Base-by-base conservation (phyloP, 2,888 invertebrate genomes). In the Dynastes tityus region DNA sequence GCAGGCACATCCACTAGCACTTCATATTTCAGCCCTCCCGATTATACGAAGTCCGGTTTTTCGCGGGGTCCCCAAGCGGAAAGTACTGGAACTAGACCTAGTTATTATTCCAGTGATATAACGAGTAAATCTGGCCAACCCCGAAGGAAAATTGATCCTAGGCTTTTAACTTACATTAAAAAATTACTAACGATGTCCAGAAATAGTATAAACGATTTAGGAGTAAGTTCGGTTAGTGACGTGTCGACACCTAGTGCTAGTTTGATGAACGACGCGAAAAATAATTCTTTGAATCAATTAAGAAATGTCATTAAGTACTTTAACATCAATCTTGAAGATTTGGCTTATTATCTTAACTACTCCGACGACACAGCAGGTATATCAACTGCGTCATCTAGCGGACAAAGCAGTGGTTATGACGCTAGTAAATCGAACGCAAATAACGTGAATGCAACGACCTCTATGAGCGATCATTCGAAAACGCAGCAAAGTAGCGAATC, bases 111-210 rank as follows among this genome's bases (percentile, higher is more conserved):
- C 6, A 22, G 16, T 1, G 55, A 53, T 55, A 32, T 9, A 27
- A n/a, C 27, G 51, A 61, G 29, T 16, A 49, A 61, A 51, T 9
- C 53, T 49, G 16, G 53, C 13, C 45, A 75, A 45, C 11, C 9
- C 32, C 61, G 53, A n/a, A 58, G 58, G 76, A 37, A 81, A 73
- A 63, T 88, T 5, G 87, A 90, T 84, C 88, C 89, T 1, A 79
- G 85, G 11, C 82, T 91, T 58, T 84, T 88, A 2, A 87, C 87
- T 8, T 91, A 91, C 81, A 89, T 92, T 2, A 88, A 89, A 76
- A 89, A 90, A 80, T 84, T 92, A 55, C 83, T 92, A 27, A 86
- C 86, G n/a, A 91, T 92, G 91, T 90, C 90, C 0, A 88, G 89
- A 45, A 85, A 83, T 9, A 89, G 89, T 77, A 85, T 92, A n/a